phyloP scores from a whole-genome alignment of 2,113 vertebrate genomes.

The Malurus elegans region DNA sequence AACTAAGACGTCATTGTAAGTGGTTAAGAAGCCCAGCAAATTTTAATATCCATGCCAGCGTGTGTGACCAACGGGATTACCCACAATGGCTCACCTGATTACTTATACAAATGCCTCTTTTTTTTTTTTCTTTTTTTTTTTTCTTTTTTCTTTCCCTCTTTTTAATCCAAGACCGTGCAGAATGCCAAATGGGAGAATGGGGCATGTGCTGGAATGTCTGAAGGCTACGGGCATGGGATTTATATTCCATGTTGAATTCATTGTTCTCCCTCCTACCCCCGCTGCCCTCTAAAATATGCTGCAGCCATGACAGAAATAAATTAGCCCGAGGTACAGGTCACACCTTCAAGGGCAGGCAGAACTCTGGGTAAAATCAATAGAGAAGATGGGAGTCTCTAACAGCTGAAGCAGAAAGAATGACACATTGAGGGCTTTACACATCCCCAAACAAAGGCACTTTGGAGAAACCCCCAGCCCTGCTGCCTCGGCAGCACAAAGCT shows the following conservation, averaged over 20 bases:
- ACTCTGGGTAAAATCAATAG: conserved; percentile 73
- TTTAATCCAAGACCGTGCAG: conserved; percentile 29
- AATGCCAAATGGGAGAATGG: conserved; percentile 8
- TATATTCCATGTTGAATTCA: conserved; percentile 61
- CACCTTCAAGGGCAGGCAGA: conserved; percentile 74
- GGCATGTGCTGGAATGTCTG: conserved; percentile 27
- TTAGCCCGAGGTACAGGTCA: conserved; percentile 77
- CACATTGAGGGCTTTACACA: conserved; percentile 52
- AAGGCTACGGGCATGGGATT: conserved; percentile 33
- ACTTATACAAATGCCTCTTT: conserved; percentile 42
- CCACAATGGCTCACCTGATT: conserved; percentile 55
- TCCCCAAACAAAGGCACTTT: conserved; percentile 68
- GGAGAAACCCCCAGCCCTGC: conserved; percentile 31
- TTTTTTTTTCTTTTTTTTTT: background rate
- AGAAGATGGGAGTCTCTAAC: conserved; percentile 63
- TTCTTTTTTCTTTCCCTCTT: background rate
- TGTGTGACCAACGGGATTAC: conserved; percentile 57
- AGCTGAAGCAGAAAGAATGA: conserved; percentile 72
- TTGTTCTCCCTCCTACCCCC: conserved; percentile 21
- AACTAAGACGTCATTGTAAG: background rate
- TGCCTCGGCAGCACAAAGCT: background rate
- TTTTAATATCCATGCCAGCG: background rate
- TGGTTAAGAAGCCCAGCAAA: conserved; percentile 9
- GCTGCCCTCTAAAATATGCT: conserved; percentile 48
- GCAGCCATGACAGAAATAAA: conserved; percentile 78